Percentiles rank a stretch among this genome's conserved stretches.
Evolutionary conservation across 30 jellyfish, hydroid and myxozoan species (phyloP).

Genomic region (Hydractinia symbiolongicarpus): DNA sequence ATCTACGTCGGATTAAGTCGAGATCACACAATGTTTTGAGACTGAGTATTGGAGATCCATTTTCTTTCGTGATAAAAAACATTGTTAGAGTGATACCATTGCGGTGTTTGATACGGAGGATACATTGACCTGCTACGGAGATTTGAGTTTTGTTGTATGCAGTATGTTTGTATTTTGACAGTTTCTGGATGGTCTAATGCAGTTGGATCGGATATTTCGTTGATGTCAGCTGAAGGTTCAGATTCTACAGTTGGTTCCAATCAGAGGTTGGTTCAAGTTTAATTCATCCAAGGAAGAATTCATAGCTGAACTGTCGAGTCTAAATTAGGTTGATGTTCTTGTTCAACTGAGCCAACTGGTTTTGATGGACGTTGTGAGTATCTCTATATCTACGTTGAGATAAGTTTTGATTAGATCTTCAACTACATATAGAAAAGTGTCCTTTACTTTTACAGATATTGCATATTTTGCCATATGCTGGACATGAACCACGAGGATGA

Average conservation of each 20-base stretch:
- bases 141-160: constrained; percentile 13
- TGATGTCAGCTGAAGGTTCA: background rate
- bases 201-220: background rate
- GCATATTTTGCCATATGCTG: constrained; percentile 36
- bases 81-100: constrained; percentile 7
- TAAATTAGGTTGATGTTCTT: too few species aligned
- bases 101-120: constrained; percentile 9
- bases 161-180: constrained; percentile 2
- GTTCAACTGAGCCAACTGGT: too few species aligned
- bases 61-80: constrained; percentile 13
- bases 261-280: too few species aligned
- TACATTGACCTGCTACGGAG: constrained; percentile 23
- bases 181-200: background rate
- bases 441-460: constrained; percentile 15
- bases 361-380: too few species aligned
- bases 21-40: constrained; percentile 7
- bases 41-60: constrained; percentile 5
- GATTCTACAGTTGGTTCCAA: background rate
- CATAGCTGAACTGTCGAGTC: too few species aligned
- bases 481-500: constrained; percentile 45
- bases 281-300: too few species aligned
- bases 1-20: constrained; percentile 3
- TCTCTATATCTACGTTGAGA: too few species aligned
- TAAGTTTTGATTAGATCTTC: background rate
- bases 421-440: constrained; percentile 23